Evolutionary conservation across 2,797 vertebrate genomes (phyloP), one percentile per base, ranked within the genome.

Genomic region (Microcaecilia unicolor): DNA sequence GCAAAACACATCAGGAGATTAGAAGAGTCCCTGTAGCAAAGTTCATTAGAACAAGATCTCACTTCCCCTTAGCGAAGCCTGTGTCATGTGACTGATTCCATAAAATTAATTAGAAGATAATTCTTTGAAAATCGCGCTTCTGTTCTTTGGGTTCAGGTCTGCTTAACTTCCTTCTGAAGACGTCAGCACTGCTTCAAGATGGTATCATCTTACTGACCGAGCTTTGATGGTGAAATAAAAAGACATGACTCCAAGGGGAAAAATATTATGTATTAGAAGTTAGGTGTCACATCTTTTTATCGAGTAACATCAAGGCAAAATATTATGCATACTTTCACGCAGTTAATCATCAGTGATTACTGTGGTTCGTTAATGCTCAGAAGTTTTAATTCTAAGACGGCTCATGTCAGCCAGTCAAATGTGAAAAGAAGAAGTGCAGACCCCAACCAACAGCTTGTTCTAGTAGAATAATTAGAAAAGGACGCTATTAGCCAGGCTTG

Each of bases 401-500:
- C 57, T 75, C 65, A 68, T 68, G 62, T 68, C 44, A 78, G 77
- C 78, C 84, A 64, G 50, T 67, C 51, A 72, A 83, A 78, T 71
- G 75, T 67, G 58, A 67, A 73, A 77, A 75, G 73, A 61, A 71
- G 64, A 66, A 71, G 64, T 68, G 76, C 21, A 67, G 64, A 70
- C 38, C 51, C 77, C 63, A 85, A 85, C 89, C 79, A 84, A 74
- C 74, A 72, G 76, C 72, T 79, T 80, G n/a, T 84, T 77, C 86
- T 78, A 58, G 65, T 58, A 37, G 64, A 63, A 79, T 85, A 87
- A 90, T 90, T 87, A 85, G 76, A 83, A 80, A 52, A 64, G 67
- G 68, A 82, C 77, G 76, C 80, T 72, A 84, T 85, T 85, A 84
- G 61, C 69, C 58, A 70, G 70, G 82, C 85, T 89, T 81, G 84